phyloP scores from a whole-genome alignment of 2,888 invertebrate species.

The Zootermopsis nevadensis region DNA sequence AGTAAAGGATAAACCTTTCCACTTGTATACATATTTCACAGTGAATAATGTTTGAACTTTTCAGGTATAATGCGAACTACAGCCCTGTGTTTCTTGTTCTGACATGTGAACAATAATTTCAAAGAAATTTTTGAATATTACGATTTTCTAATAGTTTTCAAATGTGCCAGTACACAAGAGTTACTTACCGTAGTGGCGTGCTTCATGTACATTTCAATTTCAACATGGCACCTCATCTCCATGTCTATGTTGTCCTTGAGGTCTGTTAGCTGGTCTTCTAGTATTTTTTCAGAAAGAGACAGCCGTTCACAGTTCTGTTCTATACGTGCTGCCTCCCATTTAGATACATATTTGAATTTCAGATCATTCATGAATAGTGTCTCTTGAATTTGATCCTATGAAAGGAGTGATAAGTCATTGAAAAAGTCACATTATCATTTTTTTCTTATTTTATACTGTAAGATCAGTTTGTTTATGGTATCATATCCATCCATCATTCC shows the following conservation, averaged over 20 bases:
- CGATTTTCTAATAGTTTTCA: not conserved
- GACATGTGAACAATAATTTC: too few species aligned
- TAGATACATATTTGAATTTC: slow-evolving; percentile 2
- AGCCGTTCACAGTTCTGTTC: not conserved
- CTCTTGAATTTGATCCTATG: slow-evolving; percentile 28
- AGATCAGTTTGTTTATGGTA: too few species aligned
- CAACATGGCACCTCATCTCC: slow-evolving; percentile 10
- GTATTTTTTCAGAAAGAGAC: not conserved
- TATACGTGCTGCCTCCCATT: slow-evolving; percentile 14
- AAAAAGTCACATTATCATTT: not conserved
- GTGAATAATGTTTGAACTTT: too few species aligned
- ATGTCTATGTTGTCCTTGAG: not conserved
- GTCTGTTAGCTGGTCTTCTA: not conserved
- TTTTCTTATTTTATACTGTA: too few species aligned
- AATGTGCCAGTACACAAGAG: not conserved
- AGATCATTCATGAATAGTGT: slow-evolving; percentile 8
- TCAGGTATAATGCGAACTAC: too few species aligned
- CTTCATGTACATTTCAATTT: slow-evolving; percentile 10
- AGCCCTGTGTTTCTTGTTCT: too few species aligned
- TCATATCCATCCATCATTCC: too few species aligned
- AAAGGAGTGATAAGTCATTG: not conserved
- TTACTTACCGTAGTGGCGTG: slow-evolving; percentile 16
- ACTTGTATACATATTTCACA: too few species aligned
- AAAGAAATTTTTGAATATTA: too few species aligned
- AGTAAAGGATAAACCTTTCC: too few species aligned